Base-by-base conservation (phyloP, 1,140 invertebrate genomes). In the Meloidogyne exigua region DNA sequence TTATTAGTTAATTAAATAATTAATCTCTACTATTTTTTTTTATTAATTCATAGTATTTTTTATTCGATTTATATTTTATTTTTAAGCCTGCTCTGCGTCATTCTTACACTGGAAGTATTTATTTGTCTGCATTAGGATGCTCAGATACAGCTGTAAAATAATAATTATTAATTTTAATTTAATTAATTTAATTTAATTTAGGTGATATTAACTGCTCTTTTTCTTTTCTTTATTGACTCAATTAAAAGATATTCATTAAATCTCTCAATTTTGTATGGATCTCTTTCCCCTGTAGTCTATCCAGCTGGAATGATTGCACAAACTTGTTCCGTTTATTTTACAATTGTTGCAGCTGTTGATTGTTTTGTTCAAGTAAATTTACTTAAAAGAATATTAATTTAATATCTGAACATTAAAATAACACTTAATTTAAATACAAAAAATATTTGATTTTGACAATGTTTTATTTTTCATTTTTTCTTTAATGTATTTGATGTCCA, bases 291-390 rank as follows among this genome's bases (percentile, higher is more conserved):
- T 21, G 71, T 81, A 65, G 78, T 87, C 18, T 87, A 87, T 76
- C 86, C 85, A 12, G 80, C 85, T 57, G 86, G 81, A 13, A 84
- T 85, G 81, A 81, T 82, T 57, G 85, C 85, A 32, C 85, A 87
- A 73, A 85, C 85, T 18, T 87, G 86, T 72, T 87, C 86, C 1
- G 86, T 87, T 12, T 87, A 87, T 74, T 87, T 87, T 71, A 87
- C 85, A 9, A 63, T 87, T 9, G 77, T 80, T 64, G 85, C 85
- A 25, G 85, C 76, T 28, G 76, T 84, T 23, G 86, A 87, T 76
- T 88, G 85, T 70, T 87, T 87, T 79, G 82, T 81, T 26, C 80
- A 87, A 72, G 86, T 88, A 72, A 72, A 44, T 64, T 9, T 11
- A 71, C 10, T 72, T 25, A 12, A 3, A n/a, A n/a, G n/a, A n/a